Base-by-base conservation (phyloP, 2,113 vertebrate species). In the Oophaga pumilio region DNA sequence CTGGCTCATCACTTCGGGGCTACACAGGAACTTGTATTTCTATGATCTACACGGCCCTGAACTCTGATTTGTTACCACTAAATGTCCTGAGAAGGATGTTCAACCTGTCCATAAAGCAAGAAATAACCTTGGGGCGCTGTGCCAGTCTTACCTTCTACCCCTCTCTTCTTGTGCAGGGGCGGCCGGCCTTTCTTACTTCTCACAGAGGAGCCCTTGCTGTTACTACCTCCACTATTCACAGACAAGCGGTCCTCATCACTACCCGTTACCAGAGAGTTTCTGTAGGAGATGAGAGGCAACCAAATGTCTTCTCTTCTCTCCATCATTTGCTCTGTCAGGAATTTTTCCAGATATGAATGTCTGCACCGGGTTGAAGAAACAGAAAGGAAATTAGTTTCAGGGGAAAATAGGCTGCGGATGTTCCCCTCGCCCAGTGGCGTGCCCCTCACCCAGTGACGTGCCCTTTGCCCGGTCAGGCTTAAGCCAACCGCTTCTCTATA, bases 101-200 rank as follows among this genome's bases (percentile, higher is more conserved):
- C 33, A 43, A 5, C 33, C 33, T 43, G 33, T 43, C 33, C 33
- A 43, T 43, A 43, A 43, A 43, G 33, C 33, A 43, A 43, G 33
- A 43, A 43, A 43, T 43, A 43, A 43, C 5, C 3, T 43, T 43
- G 20, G 8, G 20, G 9, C 8, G 15, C 0, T 76, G 7, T 20
- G 20, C 8, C 20, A 8, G 60, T 90, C 96, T 91, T 89, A 99
- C 98, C 97, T 91, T 99, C 98, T 8, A 98, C 95, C 18, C 84
- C 84, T 85, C 97, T 95, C 90, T 96, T 99, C 93, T 98, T 99
- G 93, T 99, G 97, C 15, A 98, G 92, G 0, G 97, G 96, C 84
- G 96, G 96, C 6, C 98, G 96, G 66, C 97, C 98, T 93, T 99
- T 99, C 94, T 99, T 99, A 94, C 97, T 99, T 90, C 98, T 96